Evolutionary conservation across 2,113 vertebrate species (phyloP).

Genomic region (Colius striatus): DNA sequence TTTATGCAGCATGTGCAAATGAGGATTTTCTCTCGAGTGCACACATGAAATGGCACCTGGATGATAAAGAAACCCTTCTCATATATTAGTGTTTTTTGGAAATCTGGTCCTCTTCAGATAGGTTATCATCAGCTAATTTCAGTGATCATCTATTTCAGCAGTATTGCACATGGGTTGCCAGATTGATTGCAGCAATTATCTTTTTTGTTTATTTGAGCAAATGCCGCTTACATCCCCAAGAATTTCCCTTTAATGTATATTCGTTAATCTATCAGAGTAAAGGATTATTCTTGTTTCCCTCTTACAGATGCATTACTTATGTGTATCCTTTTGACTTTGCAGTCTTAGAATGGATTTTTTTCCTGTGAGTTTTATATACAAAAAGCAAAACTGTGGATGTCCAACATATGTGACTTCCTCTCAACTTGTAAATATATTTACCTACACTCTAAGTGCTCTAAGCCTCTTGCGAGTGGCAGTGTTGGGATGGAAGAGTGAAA

Average conservation of each 20-base stretch:
- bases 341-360: background rate
- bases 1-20: too few relatives aligned
- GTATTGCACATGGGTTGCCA: background rate
- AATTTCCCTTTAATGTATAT: background rate
- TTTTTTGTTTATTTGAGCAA: background rate
- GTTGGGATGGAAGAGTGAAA: background rate
- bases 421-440: background rate
- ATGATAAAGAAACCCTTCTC: background rate
- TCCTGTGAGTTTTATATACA: background rate
- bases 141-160: background rate
- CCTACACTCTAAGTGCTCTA: background rate
- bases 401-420: background rate
- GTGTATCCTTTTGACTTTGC: background rate
- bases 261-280: background rate
- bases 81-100: background rate
- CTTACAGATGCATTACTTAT: background rate
- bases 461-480: background rate
- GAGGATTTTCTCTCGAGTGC: background rate
- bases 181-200: background rate
- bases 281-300: background rate
- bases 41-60: background rate
- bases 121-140: background rate
- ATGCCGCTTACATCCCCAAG: background rate
- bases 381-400: background rate
- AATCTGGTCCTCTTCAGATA: background rate